A percentile compares a stretch with the other conserved stretches of the same genome.
phyloP scores from a whole-genome alignment of 2,888 invertebrate species.

The Ctena decussata region DNA sequence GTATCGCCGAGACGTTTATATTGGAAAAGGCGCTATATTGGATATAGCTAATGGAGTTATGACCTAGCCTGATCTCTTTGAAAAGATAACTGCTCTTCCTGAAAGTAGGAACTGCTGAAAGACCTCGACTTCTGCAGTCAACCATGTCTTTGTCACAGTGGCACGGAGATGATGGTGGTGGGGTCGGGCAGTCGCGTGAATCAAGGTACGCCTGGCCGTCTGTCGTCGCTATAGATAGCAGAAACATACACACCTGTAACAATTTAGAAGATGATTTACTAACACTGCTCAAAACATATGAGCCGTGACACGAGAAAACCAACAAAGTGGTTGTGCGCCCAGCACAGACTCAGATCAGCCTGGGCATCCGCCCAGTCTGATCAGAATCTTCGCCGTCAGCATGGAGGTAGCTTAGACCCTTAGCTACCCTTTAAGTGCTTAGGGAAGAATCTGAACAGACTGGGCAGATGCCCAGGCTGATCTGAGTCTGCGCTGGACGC shows the following conservation, averaged over 20 bases:
- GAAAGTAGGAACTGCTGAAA: slow-evolving; percentile 5
- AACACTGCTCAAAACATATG: too few species aligned
- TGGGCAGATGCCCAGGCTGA: too few species aligned
- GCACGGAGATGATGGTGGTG: slow-evolving; percentile 9
- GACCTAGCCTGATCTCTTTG: slow-evolving; percentile 25
- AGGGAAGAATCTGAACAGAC: too few species aligned
- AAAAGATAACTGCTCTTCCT: slow-evolving; percentile 31
- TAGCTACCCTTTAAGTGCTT: too few species aligned
- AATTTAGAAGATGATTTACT: too few species aligned
- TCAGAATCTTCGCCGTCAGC: too few species aligned
- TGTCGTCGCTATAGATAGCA: not conserved
- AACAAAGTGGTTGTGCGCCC: too few species aligned
- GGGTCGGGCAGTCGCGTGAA: not conserved
- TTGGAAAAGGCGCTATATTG: slow-evolving; percentile 37
- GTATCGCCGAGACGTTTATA: slow-evolving; percentile 51
- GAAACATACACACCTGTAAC: not conserved
- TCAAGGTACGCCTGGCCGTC: not conserved
- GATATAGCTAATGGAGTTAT: slow-evolving; percentile 34
- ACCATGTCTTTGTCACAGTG: slow-evolving; percentile 17
- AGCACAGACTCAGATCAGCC: too few species aligned
- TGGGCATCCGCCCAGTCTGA: too few species aligned
- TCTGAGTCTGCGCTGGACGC: too few species aligned
- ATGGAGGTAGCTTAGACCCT: too few species aligned
- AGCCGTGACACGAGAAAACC: too few species aligned
- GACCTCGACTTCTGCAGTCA: slow-evolving; percentile 19